phyloP scores from a whole-genome alignment of 2,113 vertebrate species.

The Actenoides lindsayi region DNA sequence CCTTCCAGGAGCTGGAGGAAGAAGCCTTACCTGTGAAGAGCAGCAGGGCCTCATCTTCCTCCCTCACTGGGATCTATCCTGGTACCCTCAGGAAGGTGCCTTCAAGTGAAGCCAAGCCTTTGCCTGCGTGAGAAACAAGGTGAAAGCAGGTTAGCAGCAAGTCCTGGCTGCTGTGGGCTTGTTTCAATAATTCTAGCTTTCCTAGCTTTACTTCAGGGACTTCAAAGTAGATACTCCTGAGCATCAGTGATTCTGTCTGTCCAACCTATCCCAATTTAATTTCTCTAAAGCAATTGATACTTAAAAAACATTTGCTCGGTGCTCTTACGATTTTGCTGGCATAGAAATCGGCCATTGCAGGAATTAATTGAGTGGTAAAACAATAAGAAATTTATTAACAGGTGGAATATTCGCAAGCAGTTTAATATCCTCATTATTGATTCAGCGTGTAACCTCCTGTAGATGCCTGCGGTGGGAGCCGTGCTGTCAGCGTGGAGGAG shows the following conservation, averaged over 20 bases:
- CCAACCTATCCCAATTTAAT: neutral
- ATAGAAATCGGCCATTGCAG: neutral
- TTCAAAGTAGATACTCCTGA: neutral
- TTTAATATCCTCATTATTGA: slow-evolving; percentile 19
- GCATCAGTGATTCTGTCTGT: neutral
- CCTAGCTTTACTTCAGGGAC: neutral
- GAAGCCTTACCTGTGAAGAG: neutral
- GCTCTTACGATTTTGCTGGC: neutral
- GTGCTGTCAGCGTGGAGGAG: neutral
- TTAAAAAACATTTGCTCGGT: neutral
- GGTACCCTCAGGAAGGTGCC: neutral
- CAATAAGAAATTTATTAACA: slow-evolving; percentile 8
- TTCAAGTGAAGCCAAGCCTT: neutral
- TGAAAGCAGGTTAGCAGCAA: neutral
- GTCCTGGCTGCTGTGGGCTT: neutral
- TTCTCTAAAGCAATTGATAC: neutral
- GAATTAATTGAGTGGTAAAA: neutral
- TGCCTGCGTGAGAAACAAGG: neutral
- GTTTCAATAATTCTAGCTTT: neutral
- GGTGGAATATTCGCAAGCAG: neutral
- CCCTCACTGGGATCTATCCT: neutral
- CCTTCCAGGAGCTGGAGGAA: neutral
- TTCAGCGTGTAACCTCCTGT: neutral
- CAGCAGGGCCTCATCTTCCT: neutral
- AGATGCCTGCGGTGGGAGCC: neutral